Conservation (phyloP, 2,113 vertebrate genomes). For the Hepsetus odoe region DNA sequence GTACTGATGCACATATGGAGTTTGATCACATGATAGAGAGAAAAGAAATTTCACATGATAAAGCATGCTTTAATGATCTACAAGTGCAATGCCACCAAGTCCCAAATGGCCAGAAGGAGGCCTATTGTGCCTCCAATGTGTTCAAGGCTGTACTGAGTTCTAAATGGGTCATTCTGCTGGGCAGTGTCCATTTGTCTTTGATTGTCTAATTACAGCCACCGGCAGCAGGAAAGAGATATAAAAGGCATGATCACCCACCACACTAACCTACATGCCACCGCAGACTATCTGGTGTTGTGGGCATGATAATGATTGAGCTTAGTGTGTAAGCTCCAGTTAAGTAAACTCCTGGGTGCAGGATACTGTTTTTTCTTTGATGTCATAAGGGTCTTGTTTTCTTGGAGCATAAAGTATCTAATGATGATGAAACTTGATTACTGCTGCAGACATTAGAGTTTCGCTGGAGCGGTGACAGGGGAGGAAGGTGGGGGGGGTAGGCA, state of each 20-base stretch:
- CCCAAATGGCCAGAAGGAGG: conserved; percentile 4
- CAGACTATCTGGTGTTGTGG: neutral
- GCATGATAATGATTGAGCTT: conserved; percentile 30
- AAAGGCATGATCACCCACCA: neutral
- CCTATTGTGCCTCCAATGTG: neutral
- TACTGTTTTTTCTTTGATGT: conserved; percentile 25
- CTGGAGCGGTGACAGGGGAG: conserved; percentile 15
- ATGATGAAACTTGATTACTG: conserved; percentile 48
- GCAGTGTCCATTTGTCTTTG: conserved; percentile 25
- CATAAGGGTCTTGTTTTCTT: conserved; percentile 48
- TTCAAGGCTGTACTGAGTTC: neutral
- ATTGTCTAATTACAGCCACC: conserved; percentile 20
- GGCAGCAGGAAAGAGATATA: neutral
- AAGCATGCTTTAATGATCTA: neutral
- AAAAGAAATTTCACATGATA: too few species aligned
- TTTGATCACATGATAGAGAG: too few species aligned
- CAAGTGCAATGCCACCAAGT: neutral
- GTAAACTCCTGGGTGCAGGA: conserved; percentile 34
- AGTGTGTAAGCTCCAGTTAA: conserved; percentile 15
- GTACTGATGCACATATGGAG: too few species aligned
- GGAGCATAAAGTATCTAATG: conserved; percentile 46
- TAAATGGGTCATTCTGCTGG: neutral
- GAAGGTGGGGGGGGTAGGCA: conserved; percentile 7
- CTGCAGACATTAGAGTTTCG: conserved; percentile 13
- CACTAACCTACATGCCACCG: neutral